phyloP scores from a whole-genome alignment of 2,797 vertebrate genomes.

The Amazona ochrocephala region DNA sequence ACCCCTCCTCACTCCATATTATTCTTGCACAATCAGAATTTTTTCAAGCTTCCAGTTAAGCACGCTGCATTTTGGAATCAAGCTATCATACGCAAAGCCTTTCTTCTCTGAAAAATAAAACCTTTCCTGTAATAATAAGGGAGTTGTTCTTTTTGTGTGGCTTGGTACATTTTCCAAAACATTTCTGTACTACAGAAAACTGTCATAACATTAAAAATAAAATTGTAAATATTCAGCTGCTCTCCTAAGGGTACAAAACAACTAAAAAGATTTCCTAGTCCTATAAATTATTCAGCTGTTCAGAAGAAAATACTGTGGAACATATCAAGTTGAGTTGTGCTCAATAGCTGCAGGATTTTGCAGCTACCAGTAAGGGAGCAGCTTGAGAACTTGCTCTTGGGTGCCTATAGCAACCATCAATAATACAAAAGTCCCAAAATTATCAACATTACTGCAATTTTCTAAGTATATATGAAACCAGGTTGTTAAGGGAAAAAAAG shows the following conservation, averaged over 20 bases:
- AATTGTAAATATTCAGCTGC: not conserved
- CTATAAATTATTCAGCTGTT: conserved; percentile 14
- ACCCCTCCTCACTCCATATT: not conserved
- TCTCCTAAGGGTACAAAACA: conserved; percentile 16
- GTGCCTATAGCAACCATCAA: conserved; percentile 31
- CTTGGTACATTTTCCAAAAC: not conserved
- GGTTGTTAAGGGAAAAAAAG: not conserved
- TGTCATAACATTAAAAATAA: not conserved
- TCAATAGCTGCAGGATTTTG: conserved; percentile 22
- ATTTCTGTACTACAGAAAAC: not conserved
- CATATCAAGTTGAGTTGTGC: not conserved
- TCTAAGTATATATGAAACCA: not conserved
- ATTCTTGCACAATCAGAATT: not conserved
- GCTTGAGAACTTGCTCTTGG: not conserved
- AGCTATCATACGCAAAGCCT: not conserved
- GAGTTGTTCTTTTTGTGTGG: not conserved
- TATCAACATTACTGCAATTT: not conserved
- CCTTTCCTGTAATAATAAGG: not conserved
- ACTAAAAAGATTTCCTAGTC: not conserved
- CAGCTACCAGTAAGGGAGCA: not conserved
- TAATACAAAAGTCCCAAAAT: not conserved
- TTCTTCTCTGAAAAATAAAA: not conserved
- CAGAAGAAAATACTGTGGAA: conserved; percentile 6
- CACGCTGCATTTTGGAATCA: not conserved
- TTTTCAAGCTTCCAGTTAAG: not conserved